Evolutionary conservation across 1,140 invertebrate genomes (phyloP).

Genomic region (Sinella curviseta): DNA sequence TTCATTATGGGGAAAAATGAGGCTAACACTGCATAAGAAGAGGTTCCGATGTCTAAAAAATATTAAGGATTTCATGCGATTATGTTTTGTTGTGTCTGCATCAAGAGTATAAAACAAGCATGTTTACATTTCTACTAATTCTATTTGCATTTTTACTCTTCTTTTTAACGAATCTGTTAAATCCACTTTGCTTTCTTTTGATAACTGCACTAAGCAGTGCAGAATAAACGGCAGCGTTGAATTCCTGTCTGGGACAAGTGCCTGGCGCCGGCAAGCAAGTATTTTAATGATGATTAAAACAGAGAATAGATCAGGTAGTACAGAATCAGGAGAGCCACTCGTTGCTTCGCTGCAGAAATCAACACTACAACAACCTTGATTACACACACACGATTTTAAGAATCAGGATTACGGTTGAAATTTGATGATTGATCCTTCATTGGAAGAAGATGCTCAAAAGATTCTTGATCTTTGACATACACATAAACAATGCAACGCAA

Average conservation of each 20-base stretch:
- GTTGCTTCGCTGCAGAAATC: neutral
- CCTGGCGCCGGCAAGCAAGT: slow-evolving; percentile 15
- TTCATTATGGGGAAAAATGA: too few relatives aligned
- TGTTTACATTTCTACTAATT: neutral
- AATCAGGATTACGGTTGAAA: neutral
- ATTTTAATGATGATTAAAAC: slow-evolving; percentile 21
- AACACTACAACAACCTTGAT: neutral
- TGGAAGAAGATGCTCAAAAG: neutral
- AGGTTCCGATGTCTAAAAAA: neutral
- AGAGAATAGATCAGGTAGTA: neutral
- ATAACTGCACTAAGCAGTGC: neutral
- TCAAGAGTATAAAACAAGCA: neutral
- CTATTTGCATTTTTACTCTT: neutral
- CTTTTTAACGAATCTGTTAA: neutral
- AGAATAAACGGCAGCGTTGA: neutral
- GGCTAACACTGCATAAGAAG: too few relatives aligned
- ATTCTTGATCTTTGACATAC: slow-evolving; percentile 1
- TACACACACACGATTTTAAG: neutral
- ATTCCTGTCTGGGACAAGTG: slow-evolving; percentile 26
- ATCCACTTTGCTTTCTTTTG: neutral
- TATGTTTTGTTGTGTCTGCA: neutral
- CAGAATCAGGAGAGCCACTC: neutral
- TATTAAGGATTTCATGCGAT: too few relatives aligned
- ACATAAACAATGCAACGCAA: neutral
- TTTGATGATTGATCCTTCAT: neutral